A percentile compares a stretch with the other conserved stretches of the same genome.
Conservation (phyloP, 2,888 invertebrate genomes). For the Neoitamus cyanurus region DNA sequence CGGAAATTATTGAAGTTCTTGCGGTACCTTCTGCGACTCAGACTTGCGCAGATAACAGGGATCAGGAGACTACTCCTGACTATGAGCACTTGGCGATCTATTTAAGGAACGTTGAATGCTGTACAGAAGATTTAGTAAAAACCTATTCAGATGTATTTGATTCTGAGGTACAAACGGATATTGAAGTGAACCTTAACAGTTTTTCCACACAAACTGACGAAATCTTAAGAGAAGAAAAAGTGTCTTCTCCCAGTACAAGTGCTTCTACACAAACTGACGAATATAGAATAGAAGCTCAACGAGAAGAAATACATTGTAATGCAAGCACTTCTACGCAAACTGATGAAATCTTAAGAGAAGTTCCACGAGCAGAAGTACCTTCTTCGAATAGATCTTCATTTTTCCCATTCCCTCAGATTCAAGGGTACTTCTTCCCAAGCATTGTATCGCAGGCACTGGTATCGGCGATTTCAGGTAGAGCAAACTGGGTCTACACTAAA, state of each 20-base stretch:
- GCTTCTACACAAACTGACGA: neutral
- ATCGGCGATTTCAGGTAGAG: constrained; percentile 51
- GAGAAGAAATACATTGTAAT: neutral
- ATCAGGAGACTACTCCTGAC: neutral
- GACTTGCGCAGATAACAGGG: constrained; percentile 53
- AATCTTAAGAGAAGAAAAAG: neutral
- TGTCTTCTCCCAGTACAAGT: neutral
- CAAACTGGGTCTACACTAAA: neutral
- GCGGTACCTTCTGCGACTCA: constrained; percentile 62
- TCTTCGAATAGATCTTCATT: neutral
- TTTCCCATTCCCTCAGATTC: constrained; percentile 13
- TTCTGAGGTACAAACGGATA: neutral
- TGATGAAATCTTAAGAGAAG: neutral
- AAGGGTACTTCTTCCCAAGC: constrained; percentile 52
- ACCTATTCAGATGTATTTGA: neutral
- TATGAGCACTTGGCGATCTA: neutral
- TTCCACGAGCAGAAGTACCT: neutral
- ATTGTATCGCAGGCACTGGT: constrained; percentile 52
- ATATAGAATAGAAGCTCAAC: neutral
- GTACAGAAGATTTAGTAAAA: neutral
- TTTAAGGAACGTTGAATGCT: neutral
- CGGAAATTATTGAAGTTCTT: constrained; percentile 57
- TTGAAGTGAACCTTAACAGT: neutral
- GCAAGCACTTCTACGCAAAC: neutral
- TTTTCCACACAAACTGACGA: neutral